Evolutionary conservation across 1,140 invertebrate species (phyloP).

Genomic region (Cyclina sinensis): DNA sequence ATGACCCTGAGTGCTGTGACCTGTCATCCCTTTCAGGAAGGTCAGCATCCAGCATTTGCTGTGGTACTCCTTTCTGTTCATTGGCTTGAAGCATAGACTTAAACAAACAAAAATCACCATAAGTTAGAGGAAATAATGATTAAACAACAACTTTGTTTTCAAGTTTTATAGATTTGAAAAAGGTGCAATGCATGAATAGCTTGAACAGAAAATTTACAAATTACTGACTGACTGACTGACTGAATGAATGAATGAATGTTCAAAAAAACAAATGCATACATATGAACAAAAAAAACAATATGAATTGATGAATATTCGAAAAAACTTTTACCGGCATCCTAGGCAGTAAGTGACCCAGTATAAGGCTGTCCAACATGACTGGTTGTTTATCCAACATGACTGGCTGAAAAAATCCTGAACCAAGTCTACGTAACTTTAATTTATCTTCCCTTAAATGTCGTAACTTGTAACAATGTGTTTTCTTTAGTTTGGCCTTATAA

Average conservation of each 20-base stretch:
- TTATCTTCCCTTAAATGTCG: constrained; percentile 61
- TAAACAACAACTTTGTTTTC: no score
- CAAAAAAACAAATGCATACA: constrained; percentile 18
- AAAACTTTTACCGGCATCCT: constrained; percentile 56
- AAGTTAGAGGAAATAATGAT: no score
- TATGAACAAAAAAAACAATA: neutral
- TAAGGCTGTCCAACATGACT: constrained; percentile 71
- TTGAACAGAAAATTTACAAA: no score
- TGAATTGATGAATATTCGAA: neutral
- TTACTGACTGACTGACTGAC: neutral
- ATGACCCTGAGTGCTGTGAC: constrained; percentile 76
- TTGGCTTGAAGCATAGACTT: constrained; percentile 75
- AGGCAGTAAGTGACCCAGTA: constrained; percentile 74
- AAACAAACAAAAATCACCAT: constrained; percentile 40
- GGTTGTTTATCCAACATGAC: constrained; percentile 35
- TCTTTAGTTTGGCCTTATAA: constrained; percentile 48
- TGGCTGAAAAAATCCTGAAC: constrained; percentile 75
- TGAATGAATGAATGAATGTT: constrained; percentile 17
- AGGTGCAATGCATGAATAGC: no score
- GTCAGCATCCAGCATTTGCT: constrained; percentile 69
- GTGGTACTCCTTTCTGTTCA: constrained; percentile 35
- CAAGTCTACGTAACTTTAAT: constrained; percentile 71
- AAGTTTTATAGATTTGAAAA: no score
- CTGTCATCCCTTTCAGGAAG: constrained; percentile 75
- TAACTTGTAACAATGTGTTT: constrained; percentile 67